Evolutionary conservation across 1,140 invertebrate genomes (phyloP).

Genomic region (Drosophila lacteicornis): DNA sequence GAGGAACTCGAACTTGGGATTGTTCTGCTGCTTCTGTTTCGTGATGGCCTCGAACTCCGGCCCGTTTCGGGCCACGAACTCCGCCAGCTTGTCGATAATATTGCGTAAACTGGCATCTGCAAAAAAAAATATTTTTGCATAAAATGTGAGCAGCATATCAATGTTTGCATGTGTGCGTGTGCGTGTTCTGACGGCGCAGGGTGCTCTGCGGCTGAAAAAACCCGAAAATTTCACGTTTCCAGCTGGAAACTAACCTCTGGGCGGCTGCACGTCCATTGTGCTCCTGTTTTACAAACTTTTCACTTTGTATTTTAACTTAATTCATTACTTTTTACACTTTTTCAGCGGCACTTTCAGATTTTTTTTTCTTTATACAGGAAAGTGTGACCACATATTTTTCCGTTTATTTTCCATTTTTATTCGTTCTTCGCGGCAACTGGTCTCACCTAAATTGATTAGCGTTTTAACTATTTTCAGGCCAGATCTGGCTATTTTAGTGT

Average conservation of each 20-base stretch:
- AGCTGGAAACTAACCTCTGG: constrained; percentile 41
- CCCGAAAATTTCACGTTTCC: not conserved
- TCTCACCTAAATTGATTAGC: too few relatives aligned
- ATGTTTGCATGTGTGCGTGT: constrained; percentile 14
- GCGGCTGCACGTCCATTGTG: constrained; percentile 69
- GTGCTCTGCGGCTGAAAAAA: not conserved
- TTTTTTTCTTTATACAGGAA: constrained; percentile 20
- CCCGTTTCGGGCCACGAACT: constrained; percentile 99
- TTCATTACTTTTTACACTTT: constrained; percentile 58
- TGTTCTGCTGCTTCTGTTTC: constrained; percentile 98
- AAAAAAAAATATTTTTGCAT: constrained; percentile 28
- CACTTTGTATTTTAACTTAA: constrained; percentile 38
- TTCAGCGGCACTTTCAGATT: constrained; percentile 45
- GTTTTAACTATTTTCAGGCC: too few relatives aligned
- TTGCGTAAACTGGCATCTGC: constrained; percentile 87
- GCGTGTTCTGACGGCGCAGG: constrained; percentile 10
- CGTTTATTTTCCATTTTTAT: too few relatives aligned
- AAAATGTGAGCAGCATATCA: constrained; percentile 38
- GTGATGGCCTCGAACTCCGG: constrained; percentile 99
- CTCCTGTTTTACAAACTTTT: constrained; percentile 41
- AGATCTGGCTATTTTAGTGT: too few relatives aligned
- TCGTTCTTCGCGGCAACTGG: too few relatives aligned
- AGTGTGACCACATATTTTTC: not conserved
- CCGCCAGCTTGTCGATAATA: constrained; percentile 99
- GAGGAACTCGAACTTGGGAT: constrained; percentile 98